phyloP scores from a whole-genome alignment of 2,888 invertebrate species.

The Odiellus spinosus region DNA sequence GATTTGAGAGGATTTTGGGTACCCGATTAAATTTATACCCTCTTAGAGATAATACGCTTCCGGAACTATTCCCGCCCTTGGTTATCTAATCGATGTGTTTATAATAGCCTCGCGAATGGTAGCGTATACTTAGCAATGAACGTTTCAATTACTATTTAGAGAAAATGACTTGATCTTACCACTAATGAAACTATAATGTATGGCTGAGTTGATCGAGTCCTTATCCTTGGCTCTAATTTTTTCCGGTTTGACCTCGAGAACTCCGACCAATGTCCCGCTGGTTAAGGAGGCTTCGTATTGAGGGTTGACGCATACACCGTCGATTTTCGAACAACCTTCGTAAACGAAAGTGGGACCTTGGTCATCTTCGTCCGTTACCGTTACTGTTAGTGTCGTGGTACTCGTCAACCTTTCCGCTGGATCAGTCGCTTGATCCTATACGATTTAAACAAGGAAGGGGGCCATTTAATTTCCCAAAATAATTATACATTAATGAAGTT shows the following conservation, averaged over 20 bases:
- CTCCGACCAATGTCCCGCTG: constrained; percentile 61
- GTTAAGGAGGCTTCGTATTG: constrained; percentile 41
- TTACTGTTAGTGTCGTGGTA: constrained; percentile 67
- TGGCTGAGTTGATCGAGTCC: constrained; percentile 69
- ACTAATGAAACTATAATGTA: constrained; percentile 61
- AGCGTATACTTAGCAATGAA: too few species aligned
- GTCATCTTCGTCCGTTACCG: constrained; percentile 74
- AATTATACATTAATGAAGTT: too few species aligned
- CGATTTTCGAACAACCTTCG: constrained; percentile 45
- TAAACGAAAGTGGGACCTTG: constrained; percentile 81
- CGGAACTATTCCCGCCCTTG: too few species aligned
- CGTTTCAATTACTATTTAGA: too few species aligned
- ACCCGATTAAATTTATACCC: too few species aligned
- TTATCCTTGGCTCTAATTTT: constrained; percentile 79
- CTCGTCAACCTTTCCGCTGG: constrained; percentile 57
- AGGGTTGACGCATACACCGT: constrained; percentile 14
- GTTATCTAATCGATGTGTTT: too few species aligned
- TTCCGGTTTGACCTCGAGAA: constrained; percentile 65
- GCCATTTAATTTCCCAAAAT: too few species aligned
- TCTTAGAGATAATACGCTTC: too few species aligned
- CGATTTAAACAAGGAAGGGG: background rate
- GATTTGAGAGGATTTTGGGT: too few species aligned
- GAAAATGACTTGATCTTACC: constrained; percentile 33
- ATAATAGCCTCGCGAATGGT: too few species aligned
- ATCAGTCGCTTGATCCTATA: constrained; percentile 68